Evolutionary conservation across 2,888 invertebrate genomes (phyloP), one percentile per base, ranked within the genome.

Genomic region (Troides aeacus): DNA sequence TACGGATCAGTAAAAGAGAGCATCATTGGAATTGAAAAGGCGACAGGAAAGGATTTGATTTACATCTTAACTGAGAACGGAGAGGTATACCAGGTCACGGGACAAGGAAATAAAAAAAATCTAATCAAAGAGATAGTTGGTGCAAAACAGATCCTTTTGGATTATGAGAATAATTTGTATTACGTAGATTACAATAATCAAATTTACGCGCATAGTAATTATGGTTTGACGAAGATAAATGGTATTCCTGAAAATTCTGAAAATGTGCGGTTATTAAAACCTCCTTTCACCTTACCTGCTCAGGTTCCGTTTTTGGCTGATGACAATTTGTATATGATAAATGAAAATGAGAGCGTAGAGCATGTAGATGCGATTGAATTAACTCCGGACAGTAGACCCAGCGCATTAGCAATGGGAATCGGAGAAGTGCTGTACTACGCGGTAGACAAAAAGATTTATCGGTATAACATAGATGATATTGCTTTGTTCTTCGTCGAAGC

Each of bases 381-480:
- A 1, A 72, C 73, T 4, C 39, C 74, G 1, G 66, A 73, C 3
- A 78, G 76, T 0, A 80, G 77, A 5, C 88, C 89, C 0, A 77
- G 85, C 0, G 90, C 89, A 2, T 85, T 79, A 53, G 78, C 81
- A 0, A 72, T 84, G 67, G 89, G 90, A 72, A 84, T 78, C 0
- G 76, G 83, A 0, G 68, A 88, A 0, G 74, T 89, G 2, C 84
- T 88, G 36, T 90, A 84, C 72, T 86, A 78, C n/a, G 88, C 77
- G 8, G 79, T 84, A 61, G 76, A 90, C 17, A 89, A 90, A 71
- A 85, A 83, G 5, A 85, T 91, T 53, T 91, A 90, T 64, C 81
- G 86, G 72, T 88, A 84, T 74, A 86, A 90, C 60, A 7, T 90
- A 0, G 21, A 36, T 2, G 8, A 39, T 10, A 39, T 39, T 10